A percentile compares a stretch with the other conserved stretches of the same genome.
Conservation (phyloP, 2,888 invertebrate species). For the Onthophagus sagittarius region DNA sequence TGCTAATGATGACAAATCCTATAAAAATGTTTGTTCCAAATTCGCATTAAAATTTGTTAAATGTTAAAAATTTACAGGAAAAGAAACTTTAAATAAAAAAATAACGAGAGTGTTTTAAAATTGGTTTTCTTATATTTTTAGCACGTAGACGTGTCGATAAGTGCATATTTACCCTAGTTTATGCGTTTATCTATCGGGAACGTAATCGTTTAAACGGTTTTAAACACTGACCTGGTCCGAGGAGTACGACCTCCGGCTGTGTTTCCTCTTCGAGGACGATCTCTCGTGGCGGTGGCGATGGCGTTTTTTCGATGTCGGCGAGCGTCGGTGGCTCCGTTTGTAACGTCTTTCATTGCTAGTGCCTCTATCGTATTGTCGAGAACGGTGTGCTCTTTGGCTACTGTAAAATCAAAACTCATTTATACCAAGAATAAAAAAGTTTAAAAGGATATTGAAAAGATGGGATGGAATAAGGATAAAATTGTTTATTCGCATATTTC, state of each 20-base stretch:
- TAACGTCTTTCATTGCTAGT: conserved; percentile 78
- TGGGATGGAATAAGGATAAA: too few species aligned
- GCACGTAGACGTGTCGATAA: neutral
- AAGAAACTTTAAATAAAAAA: neutral
- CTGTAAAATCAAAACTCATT: conserved; percentile 43
- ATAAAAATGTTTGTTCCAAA: neutral
- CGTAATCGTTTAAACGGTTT: neutral
- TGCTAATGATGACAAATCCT: neutral
- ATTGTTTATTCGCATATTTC: too few species aligned
- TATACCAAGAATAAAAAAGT: neutral
- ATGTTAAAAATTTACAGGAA: neutral
- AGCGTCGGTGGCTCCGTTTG: conserved; percentile 80
- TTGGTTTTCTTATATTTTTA: neutral
- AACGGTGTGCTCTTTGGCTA: conserved; percentile 58
- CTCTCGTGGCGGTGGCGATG: conserved; percentile 63
- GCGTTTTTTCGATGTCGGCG: conserved; percentile 73
- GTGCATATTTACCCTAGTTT: conserved; percentile 6
- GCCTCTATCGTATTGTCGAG: conserved; percentile 65
- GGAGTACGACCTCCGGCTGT: conserved; percentile 51
- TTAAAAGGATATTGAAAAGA: too few species aligned
- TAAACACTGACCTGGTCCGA: conserved; percentile 44
- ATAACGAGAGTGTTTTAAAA: neutral
- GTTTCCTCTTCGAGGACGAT: conserved; percentile 44
- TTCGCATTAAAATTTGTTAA: neutral
- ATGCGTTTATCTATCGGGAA: neutral